Conservation (phyloP, 2,113 vertebrate species). For the Takifugu flavidus region DNA sequence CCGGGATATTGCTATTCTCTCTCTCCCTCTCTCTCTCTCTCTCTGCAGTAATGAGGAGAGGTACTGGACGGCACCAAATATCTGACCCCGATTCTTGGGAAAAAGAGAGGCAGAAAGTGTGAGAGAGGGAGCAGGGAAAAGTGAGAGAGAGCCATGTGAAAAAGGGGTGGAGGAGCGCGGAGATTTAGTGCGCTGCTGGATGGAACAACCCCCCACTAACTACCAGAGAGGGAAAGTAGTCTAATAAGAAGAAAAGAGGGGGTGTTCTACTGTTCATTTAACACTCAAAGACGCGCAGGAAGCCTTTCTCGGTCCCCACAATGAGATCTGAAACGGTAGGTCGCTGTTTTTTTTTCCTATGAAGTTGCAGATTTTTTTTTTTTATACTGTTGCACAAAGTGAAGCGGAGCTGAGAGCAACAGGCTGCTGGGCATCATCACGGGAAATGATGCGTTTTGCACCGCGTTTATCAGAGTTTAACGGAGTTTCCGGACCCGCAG, state of each 20-base stretch:
- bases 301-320: slow-evolving; percentile 48
- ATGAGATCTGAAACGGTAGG: slow-evolving; percentile 67
- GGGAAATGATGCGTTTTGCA: no score
- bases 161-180: slow-evolving; percentile 62
- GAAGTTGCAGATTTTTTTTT: slow-evolving; percentile 26
- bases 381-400: slow-evolving; percentile 14
- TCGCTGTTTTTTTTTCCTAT: slow-evolving; percentile 21
- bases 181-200: slow-evolving; percentile 73
- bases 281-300: slow-evolving; percentile 54
- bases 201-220: slow-evolving; percentile 75
- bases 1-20: slow-evolving; percentile 54
- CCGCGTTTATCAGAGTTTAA: no score
- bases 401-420: slow-evolving; percentile 35
- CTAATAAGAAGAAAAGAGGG: slow-evolving; percentile 59
- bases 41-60: slow-evolving; percentile 70
- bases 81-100: slow-evolving; percentile 65
- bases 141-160: slow-evolving; percentile 52
- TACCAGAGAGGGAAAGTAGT: slow-evolving; percentile 63
- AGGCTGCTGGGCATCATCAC: slow-evolving; percentile 31
- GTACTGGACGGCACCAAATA: slow-evolving; percentile 67
- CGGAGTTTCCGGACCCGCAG: no score
- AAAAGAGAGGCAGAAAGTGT: slow-evolving; percentile 16
- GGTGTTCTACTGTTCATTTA: slow-evolving; percentile 56
- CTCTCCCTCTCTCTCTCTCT: slow-evolving; percentile 69
- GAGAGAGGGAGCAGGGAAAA: not conserved